These are phyloP conservation scores for Crotalus tigris DNA, from an alignment of 2,113 vertebrate genomes.

Conservation along the genomic window DNA sequence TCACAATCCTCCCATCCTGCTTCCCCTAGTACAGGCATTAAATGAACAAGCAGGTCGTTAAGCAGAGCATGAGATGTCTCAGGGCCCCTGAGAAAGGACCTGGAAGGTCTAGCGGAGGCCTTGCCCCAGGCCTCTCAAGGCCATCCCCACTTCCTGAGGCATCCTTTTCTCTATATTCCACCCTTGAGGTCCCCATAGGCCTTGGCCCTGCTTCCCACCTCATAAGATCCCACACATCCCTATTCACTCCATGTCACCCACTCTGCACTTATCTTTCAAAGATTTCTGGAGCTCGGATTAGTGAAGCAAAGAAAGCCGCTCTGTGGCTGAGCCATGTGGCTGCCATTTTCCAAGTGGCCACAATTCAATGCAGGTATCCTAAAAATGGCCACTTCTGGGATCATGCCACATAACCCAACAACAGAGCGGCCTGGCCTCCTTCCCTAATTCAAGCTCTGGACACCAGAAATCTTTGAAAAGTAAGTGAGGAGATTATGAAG, in stretches of 20 bases:
- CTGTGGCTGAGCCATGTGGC: background rate
- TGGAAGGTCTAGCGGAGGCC: background rate
- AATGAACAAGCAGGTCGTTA: background rate
- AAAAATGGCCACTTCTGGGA: background rate
- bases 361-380: background rate
- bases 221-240: background rate
- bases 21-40: background rate
- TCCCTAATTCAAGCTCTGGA: background rate
- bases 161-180: background rate
- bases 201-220: background rate
- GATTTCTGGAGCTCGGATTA: background rate
- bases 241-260: background rate
- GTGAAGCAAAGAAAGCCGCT: background rate
- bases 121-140: background rate
- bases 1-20: background rate
- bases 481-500: background rate
- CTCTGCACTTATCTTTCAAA: background rate
- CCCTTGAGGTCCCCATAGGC: background rate
- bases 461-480: background rate
- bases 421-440: background rate
- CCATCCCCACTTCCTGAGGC: background rate
- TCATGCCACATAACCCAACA: background rate
- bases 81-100: background rate
- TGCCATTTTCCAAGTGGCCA: background rate
- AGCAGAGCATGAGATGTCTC: background rate